These are phyloP conservation scores for Mythimna pallens DNA, from an alignment of 2,888 invertebrate species.

Conservation along the genomic window DNA sequence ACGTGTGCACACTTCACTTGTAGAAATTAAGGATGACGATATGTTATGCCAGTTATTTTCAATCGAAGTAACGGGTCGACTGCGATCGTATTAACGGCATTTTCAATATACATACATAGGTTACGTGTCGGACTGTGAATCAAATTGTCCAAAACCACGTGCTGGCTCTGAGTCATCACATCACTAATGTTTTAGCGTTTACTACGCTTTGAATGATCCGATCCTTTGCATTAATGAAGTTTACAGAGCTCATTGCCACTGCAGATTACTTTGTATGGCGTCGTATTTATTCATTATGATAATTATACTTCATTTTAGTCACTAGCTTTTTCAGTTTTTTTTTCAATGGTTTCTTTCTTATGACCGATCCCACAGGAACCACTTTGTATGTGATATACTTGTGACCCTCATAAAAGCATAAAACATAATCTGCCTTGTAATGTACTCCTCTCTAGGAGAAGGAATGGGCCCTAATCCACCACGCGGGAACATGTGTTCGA, in stretches of 20 bases:
- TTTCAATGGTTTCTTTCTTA: too few species aligned
- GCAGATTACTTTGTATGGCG: constrained; percentile 9
- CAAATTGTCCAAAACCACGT: constrained; percentile 57
- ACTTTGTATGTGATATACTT: too few species aligned
- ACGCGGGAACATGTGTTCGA: too few species aligned
- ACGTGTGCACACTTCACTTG: constrained; percentile 52
- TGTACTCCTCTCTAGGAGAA: too few species aligned
- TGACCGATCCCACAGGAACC: too few species aligned
- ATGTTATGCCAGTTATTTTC: constrained; percentile 46
- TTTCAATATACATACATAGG: constrained; percentile 31
- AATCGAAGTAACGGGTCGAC: constrained; percentile 61
- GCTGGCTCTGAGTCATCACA: constrained; percentile 57
- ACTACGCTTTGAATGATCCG: constrained; percentile 19
- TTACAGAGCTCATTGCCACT: constrained; percentile 26
- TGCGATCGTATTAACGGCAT: constrained; percentile 57
- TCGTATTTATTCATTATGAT: constrained; percentile 17
- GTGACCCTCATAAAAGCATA: too few species aligned
- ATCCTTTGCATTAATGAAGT: constrained; percentile 23
- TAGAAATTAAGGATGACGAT: constrained; percentile 42
- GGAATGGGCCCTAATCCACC: too few species aligned
- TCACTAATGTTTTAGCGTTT: constrained; percentile 17
- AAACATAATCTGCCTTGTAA: too few species aligned
- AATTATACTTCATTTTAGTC: background rate
- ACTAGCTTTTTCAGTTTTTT: background rate
- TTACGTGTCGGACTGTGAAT: constrained; percentile 46